Evolutionary conservation across 2,797 vertebrate genomes (phyloP), one percentile per base, ranked within the genome.

Genomic region (Takifugu ocellatus): DNA sequence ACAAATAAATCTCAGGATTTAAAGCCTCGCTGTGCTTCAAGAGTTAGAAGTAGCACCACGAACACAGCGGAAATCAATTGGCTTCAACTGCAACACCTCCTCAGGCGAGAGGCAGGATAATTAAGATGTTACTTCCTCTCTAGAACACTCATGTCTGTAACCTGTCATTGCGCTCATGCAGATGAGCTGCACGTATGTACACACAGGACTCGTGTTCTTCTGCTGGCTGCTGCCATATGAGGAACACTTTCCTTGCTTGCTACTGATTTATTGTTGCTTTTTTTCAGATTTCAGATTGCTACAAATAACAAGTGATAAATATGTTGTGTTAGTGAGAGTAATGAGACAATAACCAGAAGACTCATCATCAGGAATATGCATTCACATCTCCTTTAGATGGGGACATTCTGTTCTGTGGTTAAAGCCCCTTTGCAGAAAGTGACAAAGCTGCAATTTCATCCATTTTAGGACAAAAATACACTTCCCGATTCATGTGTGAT

Each of bases 1-100:
- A 33, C 31, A 39, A 39, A 39, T 39, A 39, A 1, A 10, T 39
- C 3, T 39, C 12, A 44, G n/a, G 16, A 44, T 44, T 6, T 44
- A 14, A 44, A 6, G 43, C 7, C 43, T 7, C 17, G 5, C 2
- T 44, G 59, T 75, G 54, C 68, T 49, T 49, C 61, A 51, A 60
- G 79, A 79, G 53, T 84, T 79, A 71, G 78, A 68, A 51, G 53
- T 44, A 61, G 59, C 70, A 53, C 48, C 54, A 0, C 15, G 51
- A 21, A 17, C 66, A 50, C 61, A 56, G 53, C 49, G 31, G 49
- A 68, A 56, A 67, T 46, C 79, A 82, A 83, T 76, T 87, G 77
- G 59, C 74, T 82, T 82, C 27, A 66, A 21, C 21, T 21, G 21
- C 21, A 21, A 87, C 86, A 63, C 82, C 84, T 84, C 55, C 85